phyloP scores from a whole-genome alignment of 2,888 invertebrate species.

The Doris montereyensis region DNA sequence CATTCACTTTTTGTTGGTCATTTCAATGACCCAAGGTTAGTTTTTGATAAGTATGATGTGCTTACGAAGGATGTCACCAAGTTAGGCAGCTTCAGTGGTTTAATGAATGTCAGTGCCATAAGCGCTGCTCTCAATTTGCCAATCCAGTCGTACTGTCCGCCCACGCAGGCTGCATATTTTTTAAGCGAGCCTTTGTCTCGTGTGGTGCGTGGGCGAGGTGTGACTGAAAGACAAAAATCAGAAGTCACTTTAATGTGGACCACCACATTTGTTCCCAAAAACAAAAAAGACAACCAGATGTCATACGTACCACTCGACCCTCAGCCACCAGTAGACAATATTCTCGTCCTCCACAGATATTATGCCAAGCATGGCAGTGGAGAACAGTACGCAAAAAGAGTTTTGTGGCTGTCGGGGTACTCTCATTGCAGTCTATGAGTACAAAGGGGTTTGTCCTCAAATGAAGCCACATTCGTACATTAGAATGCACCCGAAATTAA shows the following conservation, averaged over 20 bases:
- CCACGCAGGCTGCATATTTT: slow-evolving; percentile 17
- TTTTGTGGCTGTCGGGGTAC: background rate
- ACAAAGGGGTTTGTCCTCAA: background rate
- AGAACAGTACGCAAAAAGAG: background rate
- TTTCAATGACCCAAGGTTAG: too few relatives aligned
- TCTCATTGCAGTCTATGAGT: background rate
- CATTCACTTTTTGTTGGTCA: too few relatives aligned
- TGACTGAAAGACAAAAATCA: too few relatives aligned
- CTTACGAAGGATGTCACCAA: slow-evolving; percentile 11
- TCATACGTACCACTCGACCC: background rate
- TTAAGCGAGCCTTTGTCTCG: too few relatives aligned
- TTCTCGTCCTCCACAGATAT: background rate
- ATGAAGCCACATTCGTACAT: background rate
- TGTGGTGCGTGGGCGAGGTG: too few relatives aligned
- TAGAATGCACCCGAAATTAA: background rate
- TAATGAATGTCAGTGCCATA: slow-evolving; percentile 11
- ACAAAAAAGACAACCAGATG: background rate
- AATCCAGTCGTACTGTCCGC: slow-evolving; percentile 16
- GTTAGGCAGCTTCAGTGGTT: slow-evolving; percentile 9
- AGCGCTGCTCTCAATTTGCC: slow-evolving; percentile 11
- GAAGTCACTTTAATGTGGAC: slow-evolving; percentile 11
- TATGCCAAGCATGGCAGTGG: background rate
- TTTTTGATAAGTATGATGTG: slow-evolving; percentile 4
- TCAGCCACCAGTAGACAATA: background rate
- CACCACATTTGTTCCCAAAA: slow-evolving; percentile 14